phyloP scores from a whole-genome alignment of 2,113 vertebrate species.

The Chaetodon trifascialis region DNA sequence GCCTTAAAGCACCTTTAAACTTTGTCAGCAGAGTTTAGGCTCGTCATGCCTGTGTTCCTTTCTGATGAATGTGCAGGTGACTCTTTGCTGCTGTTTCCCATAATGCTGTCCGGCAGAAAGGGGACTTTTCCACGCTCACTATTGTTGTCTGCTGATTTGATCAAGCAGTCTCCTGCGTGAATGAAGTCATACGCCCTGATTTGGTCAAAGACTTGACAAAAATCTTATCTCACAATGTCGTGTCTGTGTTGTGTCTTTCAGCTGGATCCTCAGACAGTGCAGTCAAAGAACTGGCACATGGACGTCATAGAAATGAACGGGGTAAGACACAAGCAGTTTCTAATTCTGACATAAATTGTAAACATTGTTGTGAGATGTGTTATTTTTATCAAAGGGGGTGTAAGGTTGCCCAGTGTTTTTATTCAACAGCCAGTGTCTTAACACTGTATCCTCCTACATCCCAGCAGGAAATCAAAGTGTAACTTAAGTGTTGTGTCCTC shows the following conservation, averaged over 20 bases:
- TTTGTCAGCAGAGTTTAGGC: not conserved
- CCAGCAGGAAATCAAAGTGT: not conserved
- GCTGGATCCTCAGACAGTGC: conserved; percentile 96
- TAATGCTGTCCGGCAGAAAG: not conserved
- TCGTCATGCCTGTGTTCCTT: not conserved
- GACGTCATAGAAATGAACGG: conserved; percentile 99
- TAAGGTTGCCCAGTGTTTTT: not conserved
- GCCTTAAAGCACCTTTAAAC: not conserved
- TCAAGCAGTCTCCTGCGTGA: not conserved
- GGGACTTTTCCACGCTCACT: not conserved
- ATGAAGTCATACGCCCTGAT: conserved; percentile 16
- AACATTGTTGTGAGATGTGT: not conserved
- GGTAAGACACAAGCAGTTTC: conserved; percentile 82
- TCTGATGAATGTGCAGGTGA: not conserved
- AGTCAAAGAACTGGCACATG: conserved; percentile 98
- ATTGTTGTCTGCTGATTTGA: conserved; percentile 5
- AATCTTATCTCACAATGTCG: conserved; percentile 5
- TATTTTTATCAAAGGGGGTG: not conserved
- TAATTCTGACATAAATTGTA: not conserved
- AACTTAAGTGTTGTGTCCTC: not conserved
- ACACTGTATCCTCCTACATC: not conserved
- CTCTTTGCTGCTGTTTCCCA: not conserved
- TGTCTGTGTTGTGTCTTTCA: conserved; percentile 79
- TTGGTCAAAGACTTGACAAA: not conserved
- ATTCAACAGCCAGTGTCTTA: not conserved